phyloP scores from a whole-genome alignment of 2,113 vertebrate genomes.

The Girardinichthys multiradiatus region DNA sequence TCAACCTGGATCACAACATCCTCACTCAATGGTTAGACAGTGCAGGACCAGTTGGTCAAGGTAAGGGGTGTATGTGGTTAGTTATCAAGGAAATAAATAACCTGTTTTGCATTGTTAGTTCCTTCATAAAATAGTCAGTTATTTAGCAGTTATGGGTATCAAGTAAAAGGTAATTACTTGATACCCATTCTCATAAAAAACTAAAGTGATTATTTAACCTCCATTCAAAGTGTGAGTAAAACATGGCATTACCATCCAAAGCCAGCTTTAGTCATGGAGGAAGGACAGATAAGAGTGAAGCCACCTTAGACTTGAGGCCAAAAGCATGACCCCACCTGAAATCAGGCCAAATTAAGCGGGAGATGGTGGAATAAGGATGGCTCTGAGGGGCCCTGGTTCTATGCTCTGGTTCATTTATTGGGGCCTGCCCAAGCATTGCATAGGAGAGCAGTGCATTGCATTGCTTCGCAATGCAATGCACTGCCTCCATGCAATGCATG shows the following conservation, averaged over 20 bases:
- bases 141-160: not conserved
- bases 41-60: not conserved
- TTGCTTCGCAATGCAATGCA: too few relatives aligned
- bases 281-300: slow-evolving; percentile 8
- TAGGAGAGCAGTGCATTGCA: too few relatives aligned
- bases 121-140: not conserved
- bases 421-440: too few relatives aligned
- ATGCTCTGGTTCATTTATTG: slow-evolving; percentile 48
- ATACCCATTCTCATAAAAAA: not conserved
- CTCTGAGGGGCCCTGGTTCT: slow-evolving; percentile 50
- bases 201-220: not conserved
- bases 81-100: not conserved
- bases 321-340: slow-evolving; percentile 29
- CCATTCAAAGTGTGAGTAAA: not conserved
- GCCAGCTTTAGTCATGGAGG: not conserved
- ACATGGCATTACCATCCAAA: not conserved
- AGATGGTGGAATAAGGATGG: slow-evolving; percentile 30
- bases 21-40: not conserved
- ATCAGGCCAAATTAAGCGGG: slow-evolving; percentile 52
- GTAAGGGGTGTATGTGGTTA: not conserved
- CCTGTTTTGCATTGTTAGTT: not conserved
- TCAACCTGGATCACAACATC: not conserved
- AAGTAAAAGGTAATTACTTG: not conserved
- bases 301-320: slow-evolving; percentile 25
- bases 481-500: too few relatives aligned